phyloP scores from a whole-genome alignment of 92 coral and sea anemone genomes.

The Zoanthus solanderi region DNA sequence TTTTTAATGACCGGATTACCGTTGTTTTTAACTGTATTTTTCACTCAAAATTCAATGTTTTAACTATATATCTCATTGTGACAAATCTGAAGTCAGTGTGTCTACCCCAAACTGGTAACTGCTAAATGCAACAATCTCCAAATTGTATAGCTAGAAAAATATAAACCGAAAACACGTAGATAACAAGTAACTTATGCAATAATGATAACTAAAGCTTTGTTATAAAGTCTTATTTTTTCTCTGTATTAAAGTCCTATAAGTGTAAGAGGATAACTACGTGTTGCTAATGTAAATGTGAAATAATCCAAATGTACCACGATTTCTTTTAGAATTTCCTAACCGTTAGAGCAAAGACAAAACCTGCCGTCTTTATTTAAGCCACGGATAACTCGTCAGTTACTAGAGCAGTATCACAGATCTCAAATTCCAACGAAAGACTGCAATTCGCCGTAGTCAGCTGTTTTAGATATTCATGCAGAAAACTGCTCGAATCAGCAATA shows the following conservation, averaged over 20 bases:
- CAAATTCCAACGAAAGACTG: neutral
- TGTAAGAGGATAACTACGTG: neutral
- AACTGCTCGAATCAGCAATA: neutral
- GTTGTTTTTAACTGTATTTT: conserved; percentile 10
- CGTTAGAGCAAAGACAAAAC: neutral
- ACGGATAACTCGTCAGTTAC: neutral
- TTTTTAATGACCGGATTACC: neutral
- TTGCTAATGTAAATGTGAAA: neutral
- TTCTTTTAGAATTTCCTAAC: neutral
- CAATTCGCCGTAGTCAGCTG: neutral
- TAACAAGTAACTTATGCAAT: no score
- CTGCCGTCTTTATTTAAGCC: neutral
- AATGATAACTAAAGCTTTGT: no score
- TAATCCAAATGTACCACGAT: neutral
- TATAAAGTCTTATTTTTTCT: no score
- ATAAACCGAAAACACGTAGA: no score
- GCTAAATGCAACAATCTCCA: no score
- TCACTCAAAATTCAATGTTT: neutral
- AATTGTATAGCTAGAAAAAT: no score
- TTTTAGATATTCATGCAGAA: neutral
- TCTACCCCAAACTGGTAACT: no score
- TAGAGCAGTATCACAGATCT: neutral
- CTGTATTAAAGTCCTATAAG: no score
- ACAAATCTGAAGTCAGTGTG: neutral
- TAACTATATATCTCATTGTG: neutral